Evolutionary conservation across 2,113 vertebrate genomes (phyloP), one percentile per base, ranked within the genome.

Genomic region (Aspiorhynchus laticeps): DNA sequence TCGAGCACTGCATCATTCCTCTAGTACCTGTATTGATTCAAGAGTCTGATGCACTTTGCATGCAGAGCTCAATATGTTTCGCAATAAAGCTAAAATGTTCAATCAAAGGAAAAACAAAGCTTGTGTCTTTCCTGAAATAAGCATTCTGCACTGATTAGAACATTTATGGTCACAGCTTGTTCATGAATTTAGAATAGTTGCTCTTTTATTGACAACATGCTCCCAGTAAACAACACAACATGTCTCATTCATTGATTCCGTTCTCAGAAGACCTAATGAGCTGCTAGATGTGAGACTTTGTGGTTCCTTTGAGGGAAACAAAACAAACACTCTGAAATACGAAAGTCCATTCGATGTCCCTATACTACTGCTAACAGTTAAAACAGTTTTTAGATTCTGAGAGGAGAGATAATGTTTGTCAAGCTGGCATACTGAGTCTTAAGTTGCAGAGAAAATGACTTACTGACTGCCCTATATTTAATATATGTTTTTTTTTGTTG

Each of bases 241-340:
- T 38, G 63, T 84, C 74, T 43, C 31, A 71, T 41, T 17, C 67
- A 80, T 80, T 59, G 61, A 74, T 78, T 11, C 5, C 15, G 38
- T 83, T 87, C 46, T 48, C 59, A 41, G 21, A 31, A 17, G 28
- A 17, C 10, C 10, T 77, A 87, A 77, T 77, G 80, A 87, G 59
- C 43, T 6, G 1, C 56, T 36, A 41, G 87, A 89, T 88, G 86
- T 81, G 84, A 65, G 88, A 74, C 75, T 17, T 82, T 2, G 85
- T 92, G 88, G 91, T 46, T 75, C 38, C 41, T 61, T 61, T 38
- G 46, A 79, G 19, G 5, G 51, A 56, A 36, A 56, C 31, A 5
- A 59, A 56, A 36, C 73, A 77, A 77, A 77, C 21, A 80, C 1
- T 14, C 24, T 46, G 51, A 38, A 80, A 59, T 61, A 80, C n/a